These are phyloP conservation scores for Phrynocephalus versicolor DNA, from an alignment of 2,113 vertebrate species.

Conservation along the genomic window DNA sequence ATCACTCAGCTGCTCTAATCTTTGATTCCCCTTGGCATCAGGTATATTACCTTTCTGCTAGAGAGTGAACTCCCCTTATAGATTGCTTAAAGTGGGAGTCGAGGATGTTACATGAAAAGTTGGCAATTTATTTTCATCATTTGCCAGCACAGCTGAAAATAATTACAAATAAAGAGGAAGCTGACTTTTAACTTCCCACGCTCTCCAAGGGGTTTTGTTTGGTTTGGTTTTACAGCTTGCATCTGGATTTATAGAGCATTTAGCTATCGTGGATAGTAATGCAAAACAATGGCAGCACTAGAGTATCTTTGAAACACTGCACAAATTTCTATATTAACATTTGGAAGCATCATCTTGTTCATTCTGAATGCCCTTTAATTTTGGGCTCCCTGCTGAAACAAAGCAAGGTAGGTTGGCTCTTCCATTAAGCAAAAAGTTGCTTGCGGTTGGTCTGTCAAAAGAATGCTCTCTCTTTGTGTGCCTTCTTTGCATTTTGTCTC, in stretches of 20 bases:
- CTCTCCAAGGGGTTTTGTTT: constrained; percentile 59
- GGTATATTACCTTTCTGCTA: constrained; percentile 56
- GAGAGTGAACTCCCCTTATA: constrained; percentile 54
- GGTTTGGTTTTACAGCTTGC: constrained; percentile 69
- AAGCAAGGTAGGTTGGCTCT: constrained; percentile 69
- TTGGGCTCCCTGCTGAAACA: constrained; percentile 71
- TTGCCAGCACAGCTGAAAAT: constrained; percentile 87
- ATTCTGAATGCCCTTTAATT: constrained; percentile 72
- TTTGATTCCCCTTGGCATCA: constrained; percentile 11
- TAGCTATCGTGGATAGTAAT: constrained; percentile 65
- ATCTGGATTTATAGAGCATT: constrained; percentile 77
- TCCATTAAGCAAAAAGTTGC: constrained; percentile 66
- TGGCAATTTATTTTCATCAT: constrained; percentile 79
- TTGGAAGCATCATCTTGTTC: constrained; percentile 67
- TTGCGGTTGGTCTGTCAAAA: constrained; percentile 59
- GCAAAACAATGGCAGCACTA: constrained; percentile 61
- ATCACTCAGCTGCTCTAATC: neutral
- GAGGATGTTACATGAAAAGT: constrained; percentile 72
- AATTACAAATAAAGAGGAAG: constrained; percentile 95
- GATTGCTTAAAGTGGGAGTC: constrained; percentile 41
- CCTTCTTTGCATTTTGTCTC: constrained; percentile 47
- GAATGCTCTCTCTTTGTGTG: constrained; percentile 35
- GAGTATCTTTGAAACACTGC: constrained; percentile 70
- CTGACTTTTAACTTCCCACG: constrained; percentile 80
- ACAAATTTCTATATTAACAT: constrained; percentile 65